Base-by-base conservation (phyloP, 2,888 invertebrate species). In the Carcina quercana region DNA sequence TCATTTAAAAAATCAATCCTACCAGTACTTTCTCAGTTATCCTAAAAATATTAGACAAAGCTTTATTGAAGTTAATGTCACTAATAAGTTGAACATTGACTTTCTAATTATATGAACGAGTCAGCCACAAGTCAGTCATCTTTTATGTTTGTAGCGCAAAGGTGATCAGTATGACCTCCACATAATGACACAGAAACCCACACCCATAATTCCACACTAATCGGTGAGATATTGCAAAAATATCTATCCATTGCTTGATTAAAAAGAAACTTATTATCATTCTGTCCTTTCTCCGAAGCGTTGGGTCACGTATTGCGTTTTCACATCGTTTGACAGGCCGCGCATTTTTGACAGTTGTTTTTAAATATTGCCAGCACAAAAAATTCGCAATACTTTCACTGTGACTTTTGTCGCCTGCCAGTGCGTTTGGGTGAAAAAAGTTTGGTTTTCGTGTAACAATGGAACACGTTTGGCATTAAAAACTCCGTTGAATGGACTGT, bases 321-420 rank as follows among this genome's bases (percentile, higher is more conserved):
- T 6, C 20, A 20, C 12, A 25, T 13, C 12, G 13, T 11, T 25
- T 25, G 25, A 25, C 25, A 11, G 13, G 5, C 24, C 24, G 3
- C 8, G 5, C 22, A 12, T 12, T 24, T 12, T n/a, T 5, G 5
- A 22, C 8, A 7, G 1, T 8, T 22, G 3, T 7, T 22, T 22
- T 11, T 22, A 22, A 3, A 2, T 22, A n/a, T 22, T 6, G 10
- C n/a, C 6, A 10, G 6, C 10, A 49, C 52, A 62, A 59, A 56
- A 61, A 55, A 52, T 51, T 44, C 45, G 47, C 48, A 48, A 47
- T 49, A 69, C 76, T 78, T 78, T 75, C 76, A 64, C 78, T 56
- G 39, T 38, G 45, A 27, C 58, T 56, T 55, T 53, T 57, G 59
- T 64, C 54, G 51, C 42, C 47, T 48, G 56, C 45, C 46, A 45